These are phyloP conservation scores for Choreutis nemorana DNA, from an alignment of 2,888 invertebrate species.

Conservation along the genomic window DNA sequence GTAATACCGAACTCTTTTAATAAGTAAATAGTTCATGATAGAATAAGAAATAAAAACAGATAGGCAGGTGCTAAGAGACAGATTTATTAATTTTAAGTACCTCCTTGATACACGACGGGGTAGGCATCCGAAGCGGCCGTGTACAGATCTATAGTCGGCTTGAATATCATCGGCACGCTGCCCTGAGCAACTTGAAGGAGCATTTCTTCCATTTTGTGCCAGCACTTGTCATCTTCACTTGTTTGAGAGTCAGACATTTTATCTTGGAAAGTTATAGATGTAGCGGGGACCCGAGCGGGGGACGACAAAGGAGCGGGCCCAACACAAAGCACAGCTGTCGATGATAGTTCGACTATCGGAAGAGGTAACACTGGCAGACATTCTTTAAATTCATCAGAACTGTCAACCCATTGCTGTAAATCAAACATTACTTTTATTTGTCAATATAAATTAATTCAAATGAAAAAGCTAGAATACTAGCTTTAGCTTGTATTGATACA, in stretches of 20 bases:
- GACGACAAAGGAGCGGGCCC: slow-evolving; percentile 65
- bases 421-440: slow-evolving; percentile 2
- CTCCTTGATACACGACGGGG: slow-evolving; percentile 78
- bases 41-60: neutral
- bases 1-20: neutral
- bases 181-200: slow-evolving; percentile 75
- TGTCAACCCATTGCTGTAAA: slow-evolving; percentile 54
- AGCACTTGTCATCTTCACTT: slow-evolving; percentile 39
- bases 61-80: slow-evolving; percentile 1
- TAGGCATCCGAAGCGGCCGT: slow-evolving; percentile 71
- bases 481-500: too few species aligned
- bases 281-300: slow-evolving; percentile 62
- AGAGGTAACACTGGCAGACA: slow-evolving; percentile 73
- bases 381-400: slow-evolving; percentile 34
- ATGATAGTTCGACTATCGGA: slow-evolving; percentile 74
- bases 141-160: slow-evolving; percentile 79
- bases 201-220: slow-evolving; percentile 82
- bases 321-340: slow-evolving; percentile 74
- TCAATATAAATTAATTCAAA: neutral
- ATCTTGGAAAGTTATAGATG: slow-evolving; percentile 48
- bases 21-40: neutral
- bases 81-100: slow-evolving; percentile 33
- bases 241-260: slow-evolving; percentile 27
- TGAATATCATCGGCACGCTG: slow-evolving; percentile 76
- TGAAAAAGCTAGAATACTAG: too few species aligned